These are phyloP conservation scores for Trachelipus rathkii DNA, from an alignment of 1,140 invertebrate genomes.

Conservation along the genomic window DNA sequence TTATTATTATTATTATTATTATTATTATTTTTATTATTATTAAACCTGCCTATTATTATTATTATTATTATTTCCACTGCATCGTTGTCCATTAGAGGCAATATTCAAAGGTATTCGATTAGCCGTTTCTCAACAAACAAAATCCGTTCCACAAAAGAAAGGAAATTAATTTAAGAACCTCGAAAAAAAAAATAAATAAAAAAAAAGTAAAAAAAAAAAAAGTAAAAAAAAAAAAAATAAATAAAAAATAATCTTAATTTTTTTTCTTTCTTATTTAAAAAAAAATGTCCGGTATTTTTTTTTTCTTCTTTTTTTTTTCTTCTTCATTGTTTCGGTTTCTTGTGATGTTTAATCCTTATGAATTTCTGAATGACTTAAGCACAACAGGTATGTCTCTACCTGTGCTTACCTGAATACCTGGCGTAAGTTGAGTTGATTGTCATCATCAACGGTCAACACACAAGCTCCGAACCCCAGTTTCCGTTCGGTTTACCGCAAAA, in stretches of 20 bases:
- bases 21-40: too few relatives aligned
- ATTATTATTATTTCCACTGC: too few relatives aligned
- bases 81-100: too few relatives aligned
- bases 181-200: neutral
- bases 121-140: neutral
- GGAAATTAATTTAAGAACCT: neutral
- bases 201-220: neutral
- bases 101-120: too few relatives aligned
- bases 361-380: constrained; percentile 1
- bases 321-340: constrained; percentile 1
- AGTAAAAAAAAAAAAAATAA: neutral
- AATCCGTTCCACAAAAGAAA: neutral
- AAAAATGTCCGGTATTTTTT: neutral
- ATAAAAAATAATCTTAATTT: too few relatives aligned
- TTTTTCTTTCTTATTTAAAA: too few relatives aligned
- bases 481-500: constrained; percentile 5
- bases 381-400: constrained; percentile 6
- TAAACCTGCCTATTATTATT: too few relatives aligned
- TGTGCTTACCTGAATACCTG: neutral
- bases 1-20: too few relatives aligned
- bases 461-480: neutral
- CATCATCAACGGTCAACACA: neutral
- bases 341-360: constrained; percentile 4
- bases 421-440: neutral
- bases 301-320: too few relatives aligned